Evolutionary conservation across 2,113 vertebrate genomes (phyloP), one percentile per base, ranked within the genome.

Genomic region (Pseudorectes ferrugineus): DNA sequence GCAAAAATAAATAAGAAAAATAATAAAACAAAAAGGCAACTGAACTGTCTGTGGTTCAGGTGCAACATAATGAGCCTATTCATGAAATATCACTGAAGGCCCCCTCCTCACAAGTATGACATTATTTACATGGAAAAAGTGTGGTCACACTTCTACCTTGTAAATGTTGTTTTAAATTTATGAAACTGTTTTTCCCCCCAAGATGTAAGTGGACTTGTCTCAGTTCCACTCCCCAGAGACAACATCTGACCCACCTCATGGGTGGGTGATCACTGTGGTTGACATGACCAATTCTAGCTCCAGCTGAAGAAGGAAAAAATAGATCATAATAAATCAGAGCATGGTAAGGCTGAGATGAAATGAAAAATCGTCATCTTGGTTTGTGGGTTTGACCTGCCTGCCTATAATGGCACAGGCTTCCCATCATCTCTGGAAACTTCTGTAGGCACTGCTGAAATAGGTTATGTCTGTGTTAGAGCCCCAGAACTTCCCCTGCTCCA

Each of bases 91-190:
- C 71, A 68, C 58, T 29, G 85, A 75, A 54, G 92, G 52, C 78
- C 67, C 71, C 45, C 94, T 97, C 88, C 95, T 97, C 85, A 93
- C 81, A 96, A 95, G 95, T 91, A 91, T 96, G 82, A 93, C 93
- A 96, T 97, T 98, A 97, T 97, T 97, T 98, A 96, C 89, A 7
- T 96, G 97, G 97, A 95, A 98, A 97, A 97, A 96, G 59, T 88
- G 84, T 54, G 85, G 82, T 96, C 96, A 97, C 88, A 73, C 88
- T 62, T 96, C 63, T 95, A 35, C 92, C 79, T 95, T 79, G 59
- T 96, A 71, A n/a, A 57, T 58, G 93, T 95, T 95, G 75, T 85
- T 96, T 95, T 92, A 93, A 49, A 20, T 97, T 97, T 97, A 96
- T 95, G 89, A 78, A 97, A 86, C 81, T 83, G 46, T 23, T 59